phyloP scores from a whole-genome alignment of 2,888 invertebrate species.

The Synergus gifuensis region DNA sequence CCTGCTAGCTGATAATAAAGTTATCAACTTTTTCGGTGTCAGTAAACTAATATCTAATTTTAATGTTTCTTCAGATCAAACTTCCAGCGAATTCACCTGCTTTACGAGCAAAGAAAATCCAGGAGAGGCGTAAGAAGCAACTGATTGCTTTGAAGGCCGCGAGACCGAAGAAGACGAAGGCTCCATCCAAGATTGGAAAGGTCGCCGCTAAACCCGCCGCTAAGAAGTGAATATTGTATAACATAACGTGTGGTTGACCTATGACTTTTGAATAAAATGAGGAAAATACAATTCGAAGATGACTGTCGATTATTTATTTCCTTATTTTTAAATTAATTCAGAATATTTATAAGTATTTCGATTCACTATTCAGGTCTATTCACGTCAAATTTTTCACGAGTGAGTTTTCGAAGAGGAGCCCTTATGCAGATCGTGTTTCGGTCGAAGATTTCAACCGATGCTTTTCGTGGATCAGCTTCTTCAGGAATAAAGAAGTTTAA shows the following conservation, averaged over 20 bases:
- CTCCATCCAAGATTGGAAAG: constrained; percentile 34
- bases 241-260: constrained; percentile 46
- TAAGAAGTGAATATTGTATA: constrained; percentile 58
- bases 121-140: constrained; percentile 58
- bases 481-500: constrained; percentile 62
- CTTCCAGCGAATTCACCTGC: constrained; percentile 53
- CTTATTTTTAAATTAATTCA: background rate
- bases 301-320: constrained; percentile 1
- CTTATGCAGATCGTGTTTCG: constrained; percentile 57
- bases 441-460: constrained; percentile 60
- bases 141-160: constrained; percentile 55
- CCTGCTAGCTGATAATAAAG: too few species aligned
- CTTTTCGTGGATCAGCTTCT: constrained; percentile 59
- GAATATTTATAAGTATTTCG: constrained; percentile 34
- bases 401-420: constrained; percentile 57
- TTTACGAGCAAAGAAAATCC: constrained; percentile 50
- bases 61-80: constrained; percentile 54
- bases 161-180: constrained; percentile 55
- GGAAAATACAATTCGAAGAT: constrained; percentile 58
- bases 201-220: constrained; percentile 49
- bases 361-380: constrained; percentile 44
- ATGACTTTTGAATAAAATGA: constrained; percentile 57
- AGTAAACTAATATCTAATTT: background rate
- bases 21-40: background rate
- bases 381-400: background rate